phyloP scores from a whole-genome alignment of 2,888 invertebrate genomes.

The Lasioglossum lativentre region DNA sequence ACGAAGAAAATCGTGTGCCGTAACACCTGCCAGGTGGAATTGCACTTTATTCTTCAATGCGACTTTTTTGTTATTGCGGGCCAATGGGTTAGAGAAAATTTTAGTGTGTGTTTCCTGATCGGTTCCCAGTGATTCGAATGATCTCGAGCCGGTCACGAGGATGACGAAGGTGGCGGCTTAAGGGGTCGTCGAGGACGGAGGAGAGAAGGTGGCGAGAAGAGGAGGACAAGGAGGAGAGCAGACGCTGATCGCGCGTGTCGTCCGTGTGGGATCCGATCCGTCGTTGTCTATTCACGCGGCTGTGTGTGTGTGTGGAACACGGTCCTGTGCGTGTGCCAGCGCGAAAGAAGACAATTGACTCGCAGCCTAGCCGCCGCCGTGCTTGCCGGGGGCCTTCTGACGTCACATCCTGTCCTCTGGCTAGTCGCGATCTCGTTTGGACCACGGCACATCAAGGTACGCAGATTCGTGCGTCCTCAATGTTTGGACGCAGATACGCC shows the following conservation, averaged over 20 bases:
- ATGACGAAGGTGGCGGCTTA: constrained; percentile 39
- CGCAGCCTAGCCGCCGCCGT: constrained; percentile 70
- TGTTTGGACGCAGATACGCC: constrained; percentile 54
- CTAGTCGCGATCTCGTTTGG: constrained; percentile 77
- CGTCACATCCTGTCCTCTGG: constrained; percentile 82
- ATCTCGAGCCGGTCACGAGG: constrained; percentile 27
- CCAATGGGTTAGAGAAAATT: neutral
- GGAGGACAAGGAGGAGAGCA: constrained; percentile 37
- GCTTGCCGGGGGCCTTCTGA: constrained; percentile 78
- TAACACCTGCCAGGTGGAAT: no score
- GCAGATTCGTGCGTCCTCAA: constrained; percentile 70
- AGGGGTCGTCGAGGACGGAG: constrained; percentile 35
- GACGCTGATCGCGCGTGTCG: constrained; percentile 44
- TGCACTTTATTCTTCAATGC: no score
- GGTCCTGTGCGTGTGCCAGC: constrained; percentile 58
- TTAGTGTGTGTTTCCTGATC: neutral
- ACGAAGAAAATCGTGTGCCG: no score
- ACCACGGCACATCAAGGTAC: constrained; percentile 76
- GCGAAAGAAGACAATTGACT: constrained; percentile 82
- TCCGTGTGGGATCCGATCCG: constrained; percentile 44
- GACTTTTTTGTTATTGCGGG: neutral
- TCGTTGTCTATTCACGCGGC: neutral
- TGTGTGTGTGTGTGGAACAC: neutral
- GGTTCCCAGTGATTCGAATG: constrained; percentile 11
- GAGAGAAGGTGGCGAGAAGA: constrained; percentile 43